phyloP scores from a whole-genome alignment of 2,888 invertebrate genomes.

The Pogonocherus hispidulus region DNA sequence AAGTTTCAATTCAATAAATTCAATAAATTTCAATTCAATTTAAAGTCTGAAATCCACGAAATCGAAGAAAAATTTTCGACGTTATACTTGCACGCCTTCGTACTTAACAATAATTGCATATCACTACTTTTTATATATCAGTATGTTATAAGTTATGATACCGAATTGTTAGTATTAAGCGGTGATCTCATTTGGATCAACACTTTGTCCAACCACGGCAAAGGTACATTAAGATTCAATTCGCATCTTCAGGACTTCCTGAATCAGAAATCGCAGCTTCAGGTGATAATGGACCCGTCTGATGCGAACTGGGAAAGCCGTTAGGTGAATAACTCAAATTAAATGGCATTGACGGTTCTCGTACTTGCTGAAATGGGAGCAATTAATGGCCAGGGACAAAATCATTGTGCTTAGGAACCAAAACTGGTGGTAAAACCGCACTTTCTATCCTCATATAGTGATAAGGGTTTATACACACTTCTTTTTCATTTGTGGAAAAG shows the following conservation, averaged over 20 bases:
- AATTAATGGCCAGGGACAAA: constrained; percentile 87
- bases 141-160: too few relatives aligned
- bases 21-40: too few relatives aligned
- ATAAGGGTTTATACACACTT: constrained; percentile 99
- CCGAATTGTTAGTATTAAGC: constrained; percentile 93
- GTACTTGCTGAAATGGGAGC: constrained; percentile 84
- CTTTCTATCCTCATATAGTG: constrained; percentile 97
- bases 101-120: too few relatives aligned
- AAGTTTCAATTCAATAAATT: too few relatives aligned
- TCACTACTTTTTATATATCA: too few relatives aligned
- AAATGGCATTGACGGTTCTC: constrained; percentile 93
- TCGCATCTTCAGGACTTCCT: constrained; percentile 99
- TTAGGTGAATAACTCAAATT: constrained; percentile 92
- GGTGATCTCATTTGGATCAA: constrained; percentile 98
- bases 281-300: constrained; percentile 61
- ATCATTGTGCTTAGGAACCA: constrained; percentile 96
- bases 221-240: constrained; percentile 94
- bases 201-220: constrained; percentile 98
- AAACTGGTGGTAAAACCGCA: constrained; percentile 95
- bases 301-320: too few relatives aligned
- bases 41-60: too few relatives aligned
- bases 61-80: too few relatives aligned
- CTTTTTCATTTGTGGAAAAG: constrained; percentile 85
- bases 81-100: too few relatives aligned
- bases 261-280: constrained; percentile 20